A percentile compares a stretch with the other conserved stretches of the same genome.
These are phyloP conservation scores for Xiphorhynchus elegans DNA, from an alignment of 2,113 vertebrate genomes.

Conservation along the genomic window DNA sequence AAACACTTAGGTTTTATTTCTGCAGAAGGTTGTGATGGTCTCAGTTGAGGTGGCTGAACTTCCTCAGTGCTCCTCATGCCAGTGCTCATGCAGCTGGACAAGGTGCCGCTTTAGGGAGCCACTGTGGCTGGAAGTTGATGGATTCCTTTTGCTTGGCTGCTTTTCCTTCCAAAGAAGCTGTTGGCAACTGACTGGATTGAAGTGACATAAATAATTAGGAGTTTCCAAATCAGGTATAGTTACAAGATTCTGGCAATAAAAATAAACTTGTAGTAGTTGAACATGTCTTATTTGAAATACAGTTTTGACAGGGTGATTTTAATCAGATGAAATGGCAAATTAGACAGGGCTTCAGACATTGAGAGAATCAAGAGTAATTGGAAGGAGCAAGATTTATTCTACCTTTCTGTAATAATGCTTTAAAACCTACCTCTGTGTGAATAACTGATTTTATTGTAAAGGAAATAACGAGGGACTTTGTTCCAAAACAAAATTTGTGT, in stretches of 20 bases:
- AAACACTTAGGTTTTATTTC: neutral
- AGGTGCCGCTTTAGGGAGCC: neutral
- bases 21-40: neutral
- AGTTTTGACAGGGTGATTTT: neutral
- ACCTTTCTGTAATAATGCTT: neutral
- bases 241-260: neutral
- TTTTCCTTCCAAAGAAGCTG: neutral
- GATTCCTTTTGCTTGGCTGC: neutral
- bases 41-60: neutral
- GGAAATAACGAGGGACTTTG: neutral
- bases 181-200: neutral
- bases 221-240: neutral
- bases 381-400: neutral
- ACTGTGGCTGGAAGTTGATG: neutral
- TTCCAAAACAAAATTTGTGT: neutral
- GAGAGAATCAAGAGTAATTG: neutral
- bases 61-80: neutral
- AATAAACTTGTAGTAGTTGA: neutral
- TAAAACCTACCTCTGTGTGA: neutral
- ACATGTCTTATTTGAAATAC: neutral
- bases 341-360: neutral
- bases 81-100: neutral
- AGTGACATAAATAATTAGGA: neutral
- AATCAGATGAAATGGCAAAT: neutral
- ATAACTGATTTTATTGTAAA: neutral